Evolutionary conservation across 1,140 invertebrate species (phyloP).

Genomic region (Heterodera carotae): DNA sequence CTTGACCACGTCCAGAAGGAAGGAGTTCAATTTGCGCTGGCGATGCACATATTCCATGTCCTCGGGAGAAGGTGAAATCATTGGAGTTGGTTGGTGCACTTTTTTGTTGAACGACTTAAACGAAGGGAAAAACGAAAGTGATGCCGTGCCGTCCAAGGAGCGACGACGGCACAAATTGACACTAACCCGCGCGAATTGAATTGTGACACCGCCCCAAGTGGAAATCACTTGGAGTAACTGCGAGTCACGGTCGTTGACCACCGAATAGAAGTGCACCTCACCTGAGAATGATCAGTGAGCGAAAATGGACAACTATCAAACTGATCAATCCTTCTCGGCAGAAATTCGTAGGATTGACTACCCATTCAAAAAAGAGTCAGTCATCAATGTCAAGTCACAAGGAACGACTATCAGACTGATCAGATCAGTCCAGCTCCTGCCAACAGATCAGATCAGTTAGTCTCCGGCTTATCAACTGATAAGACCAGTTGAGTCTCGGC

Average conservation of each 20-base stretch:
- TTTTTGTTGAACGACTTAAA: conserved; percentile 37
- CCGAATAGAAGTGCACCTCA: conserved; percentile 56
- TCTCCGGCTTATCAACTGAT: no score
- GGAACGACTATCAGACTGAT: no score
- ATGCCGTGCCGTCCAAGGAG: no score
- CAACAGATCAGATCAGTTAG: no score
- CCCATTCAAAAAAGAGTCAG: no score
- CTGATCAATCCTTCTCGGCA: no score
- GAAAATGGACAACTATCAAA: neutral
- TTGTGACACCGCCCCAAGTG: conserved; percentile 48
- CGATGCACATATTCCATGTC: conserved; percentile 65
- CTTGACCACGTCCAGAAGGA: conserved; percentile 76
- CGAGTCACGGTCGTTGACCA: conserved; percentile 50
- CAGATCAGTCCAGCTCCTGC: no score
- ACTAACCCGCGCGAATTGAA: conserved; percentile 51
- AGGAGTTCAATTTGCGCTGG: conserved; percentile 74
- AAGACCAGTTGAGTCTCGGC: no score
- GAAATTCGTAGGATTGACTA: no score
- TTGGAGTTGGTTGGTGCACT: conserved; percentile 23
- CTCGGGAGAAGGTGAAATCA: conserved; percentile 45
- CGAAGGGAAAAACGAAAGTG: neutral
- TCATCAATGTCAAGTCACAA: no score
- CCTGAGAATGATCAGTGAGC: conserved; percentile 31
- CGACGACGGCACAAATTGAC: neutral
- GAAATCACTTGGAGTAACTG: conserved; percentile 54